Evolutionary conservation across 1,140 invertebrate species (phyloP).

Genomic region (Ptiloglossa arizonensis): DNA sequence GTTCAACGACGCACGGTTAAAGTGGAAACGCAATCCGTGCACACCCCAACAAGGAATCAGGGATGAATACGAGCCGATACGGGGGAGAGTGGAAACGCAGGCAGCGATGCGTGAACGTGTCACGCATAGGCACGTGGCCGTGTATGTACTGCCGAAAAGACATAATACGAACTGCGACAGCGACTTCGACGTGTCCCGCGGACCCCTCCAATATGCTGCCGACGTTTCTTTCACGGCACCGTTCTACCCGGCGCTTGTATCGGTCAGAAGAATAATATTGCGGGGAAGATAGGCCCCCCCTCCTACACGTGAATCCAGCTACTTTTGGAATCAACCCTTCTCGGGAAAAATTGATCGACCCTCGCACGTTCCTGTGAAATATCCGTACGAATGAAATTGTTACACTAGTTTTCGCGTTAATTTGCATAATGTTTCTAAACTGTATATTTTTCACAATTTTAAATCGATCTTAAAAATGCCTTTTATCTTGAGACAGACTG

Average conservation of each 20-base stretch:
- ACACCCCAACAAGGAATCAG: constrained; percentile 72
- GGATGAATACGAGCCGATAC: constrained; percentile 74
- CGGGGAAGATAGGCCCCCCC: constrained; percentile 25
- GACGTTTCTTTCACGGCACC: constrained; percentile 56
- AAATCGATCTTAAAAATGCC: no score
- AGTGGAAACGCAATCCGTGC: constrained; percentile 78
- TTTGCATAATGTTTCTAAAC: no score
- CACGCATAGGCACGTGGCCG: constrained; percentile 81
- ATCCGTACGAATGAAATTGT: no score
- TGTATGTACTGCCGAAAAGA: constrained; percentile 69
- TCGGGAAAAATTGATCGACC: not conserved
- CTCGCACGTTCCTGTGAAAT: no score
- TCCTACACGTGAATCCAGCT: not conserved
- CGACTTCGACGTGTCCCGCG: constrained; percentile 53
- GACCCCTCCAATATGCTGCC: constrained; percentile 65
- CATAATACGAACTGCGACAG: constrained; percentile 62
- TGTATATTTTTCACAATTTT: no score
- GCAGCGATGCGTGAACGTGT: constrained; percentile 79
- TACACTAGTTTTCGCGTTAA: no score
- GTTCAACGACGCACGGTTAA: constrained; percentile 67
- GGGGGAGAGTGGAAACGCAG: constrained; percentile 58
- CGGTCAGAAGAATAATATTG: constrained; percentile 54
- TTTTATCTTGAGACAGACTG: no score
- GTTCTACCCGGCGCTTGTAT: constrained; percentile 48
- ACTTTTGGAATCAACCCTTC: not conserved